phyloP scores from a whole-genome alignment of 2,797 vertebrate genomes.

The Enteromius radiatus region DNA sequence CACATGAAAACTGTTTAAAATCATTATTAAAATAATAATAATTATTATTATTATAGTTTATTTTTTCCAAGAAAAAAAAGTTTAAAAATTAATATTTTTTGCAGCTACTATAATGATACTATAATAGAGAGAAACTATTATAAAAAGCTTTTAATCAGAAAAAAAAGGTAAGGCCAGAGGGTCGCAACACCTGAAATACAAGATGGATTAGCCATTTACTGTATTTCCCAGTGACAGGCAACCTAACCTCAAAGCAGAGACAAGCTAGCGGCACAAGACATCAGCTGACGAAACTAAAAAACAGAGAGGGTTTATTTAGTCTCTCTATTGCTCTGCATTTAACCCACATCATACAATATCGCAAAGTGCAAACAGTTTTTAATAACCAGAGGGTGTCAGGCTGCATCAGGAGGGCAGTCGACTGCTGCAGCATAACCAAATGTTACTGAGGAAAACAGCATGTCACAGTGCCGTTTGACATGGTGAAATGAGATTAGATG shows the following conservation, averaged over 20 bases:
- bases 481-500: conserved; percentile 84
- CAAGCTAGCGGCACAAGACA: conserved; percentile 61
- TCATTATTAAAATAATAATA: neutral
- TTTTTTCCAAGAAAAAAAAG: neutral
- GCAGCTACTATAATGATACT: neutral
- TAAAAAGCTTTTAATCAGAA: neutral
- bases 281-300: conserved; percentile 69
- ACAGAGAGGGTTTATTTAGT: conserved; percentile 81
- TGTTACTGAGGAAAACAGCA: conserved; percentile 83
- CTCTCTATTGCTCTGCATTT: conserved; percentile 82
- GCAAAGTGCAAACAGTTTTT: conserved; percentile 74
- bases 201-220: conserved; percentile 22
- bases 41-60: no score
- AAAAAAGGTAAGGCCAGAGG: neutral
- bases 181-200: conserved; percentile 12
- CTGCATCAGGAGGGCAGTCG: conserved; percentile 75
- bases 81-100: neutral
- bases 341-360: conserved; percentile 82
- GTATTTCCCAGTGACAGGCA: conserved; percentile 53
- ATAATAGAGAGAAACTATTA: neutral
- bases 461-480: conserved; percentile 81
- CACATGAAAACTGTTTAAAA: neutral
- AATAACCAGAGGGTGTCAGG: conserved; percentile 81
- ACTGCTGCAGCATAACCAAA: conserved; percentile 82
- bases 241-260: conserved; percentile 57